Evolutionary conservation across 2,113 vertebrate species (phyloP).

Genomic region (Enhydra lutris): DNA sequence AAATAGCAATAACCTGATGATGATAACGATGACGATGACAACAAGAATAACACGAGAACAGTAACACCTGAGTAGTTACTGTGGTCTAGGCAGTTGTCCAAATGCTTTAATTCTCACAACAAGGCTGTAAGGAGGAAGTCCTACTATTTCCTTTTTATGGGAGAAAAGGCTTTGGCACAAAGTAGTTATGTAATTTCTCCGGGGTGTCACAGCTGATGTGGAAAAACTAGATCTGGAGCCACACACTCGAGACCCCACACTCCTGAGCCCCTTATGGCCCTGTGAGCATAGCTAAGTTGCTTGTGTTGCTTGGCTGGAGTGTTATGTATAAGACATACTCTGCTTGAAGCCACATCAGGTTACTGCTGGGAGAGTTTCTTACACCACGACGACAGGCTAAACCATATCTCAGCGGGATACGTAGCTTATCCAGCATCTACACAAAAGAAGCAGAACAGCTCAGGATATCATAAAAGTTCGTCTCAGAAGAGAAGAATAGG

Average conservation of each 20-base stretch:
- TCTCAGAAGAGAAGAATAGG: neutral
- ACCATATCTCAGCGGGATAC: neutral
- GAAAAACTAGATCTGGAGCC: neutral
- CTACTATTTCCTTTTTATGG: neutral
- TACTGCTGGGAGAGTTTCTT: neutral
- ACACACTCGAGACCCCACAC: neutral
- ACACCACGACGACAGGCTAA: neutral
- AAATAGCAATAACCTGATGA: neutral
- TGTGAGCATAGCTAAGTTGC: accelerated
- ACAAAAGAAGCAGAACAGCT: neutral
- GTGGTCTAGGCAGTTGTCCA: neutral
- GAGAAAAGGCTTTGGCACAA: neutral
- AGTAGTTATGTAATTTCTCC: neutral
- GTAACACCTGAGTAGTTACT: neutral
- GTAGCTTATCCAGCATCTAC: neutral
- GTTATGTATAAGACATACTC: neutral
- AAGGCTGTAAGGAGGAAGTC: neutral
- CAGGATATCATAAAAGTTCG: neutral
- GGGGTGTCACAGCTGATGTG: neutral
- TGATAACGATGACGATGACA: neutral
- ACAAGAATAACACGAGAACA: neutral
- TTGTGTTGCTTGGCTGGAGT: neutral
- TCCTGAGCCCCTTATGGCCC: too few relatives aligned
- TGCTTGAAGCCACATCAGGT: neutral
- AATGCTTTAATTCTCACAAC: neutral